Conservation (phyloP, 2,797 vertebrate genomes). For the Sylvilagus floridanus region DNA sequence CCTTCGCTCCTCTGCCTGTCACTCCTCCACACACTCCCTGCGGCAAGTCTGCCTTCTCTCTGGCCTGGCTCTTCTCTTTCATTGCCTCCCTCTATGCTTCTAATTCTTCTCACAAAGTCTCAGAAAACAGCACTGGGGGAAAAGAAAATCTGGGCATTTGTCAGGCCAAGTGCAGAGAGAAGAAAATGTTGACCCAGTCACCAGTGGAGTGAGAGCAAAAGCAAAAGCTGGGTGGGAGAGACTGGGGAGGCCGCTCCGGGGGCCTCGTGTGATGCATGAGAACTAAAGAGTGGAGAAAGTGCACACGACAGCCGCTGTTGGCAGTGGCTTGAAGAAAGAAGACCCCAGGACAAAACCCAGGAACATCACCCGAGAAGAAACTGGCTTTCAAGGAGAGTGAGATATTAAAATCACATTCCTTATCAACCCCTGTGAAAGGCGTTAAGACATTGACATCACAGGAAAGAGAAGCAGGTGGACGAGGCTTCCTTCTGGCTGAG, state of each 20-base stretch:
- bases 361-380: background rate
- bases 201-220: background rate
- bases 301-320: accelerated
- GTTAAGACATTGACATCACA: background rate
- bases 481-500: no score
- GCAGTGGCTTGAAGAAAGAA: background rate
- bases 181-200: background rate
- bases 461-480: background rate
- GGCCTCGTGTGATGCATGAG: accelerated
- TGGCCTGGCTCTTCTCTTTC: background rate
- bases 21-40: no score
- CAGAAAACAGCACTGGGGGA: background rate
- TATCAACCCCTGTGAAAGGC: background rate
- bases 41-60: no score
- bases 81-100: no score
- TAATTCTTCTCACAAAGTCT: background rate
- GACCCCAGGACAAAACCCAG: no score
- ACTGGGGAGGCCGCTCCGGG: accelerated
- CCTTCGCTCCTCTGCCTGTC: background rate
- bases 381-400: no score
- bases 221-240: background rate
- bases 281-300: accelerated
- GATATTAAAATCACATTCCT: no score
- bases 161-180: background rate
- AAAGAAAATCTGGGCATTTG: no score